Percentiles rank a stretch among this genome's conserved stretches.
Evolutionary conservation across 2,113 vertebrate genomes (phyloP).

Genomic region (Cromileptes altivelis): DNA sequence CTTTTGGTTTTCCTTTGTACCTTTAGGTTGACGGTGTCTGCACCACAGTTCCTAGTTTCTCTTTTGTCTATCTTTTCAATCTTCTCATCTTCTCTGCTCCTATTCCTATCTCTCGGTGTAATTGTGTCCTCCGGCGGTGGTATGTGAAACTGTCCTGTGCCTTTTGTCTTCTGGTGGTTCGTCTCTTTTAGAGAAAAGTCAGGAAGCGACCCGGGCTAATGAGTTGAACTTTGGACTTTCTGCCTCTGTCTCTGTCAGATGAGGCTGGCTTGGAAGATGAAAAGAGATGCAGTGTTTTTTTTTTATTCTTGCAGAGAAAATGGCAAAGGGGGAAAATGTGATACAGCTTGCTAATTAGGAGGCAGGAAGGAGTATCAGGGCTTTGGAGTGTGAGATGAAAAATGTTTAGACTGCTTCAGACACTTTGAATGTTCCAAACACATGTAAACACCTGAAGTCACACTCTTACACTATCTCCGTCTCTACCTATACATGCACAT

Average conservation of each 20-base stretch:
- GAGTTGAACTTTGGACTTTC: conserved; percentile 90
- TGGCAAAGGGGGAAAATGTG: conserved; percentile 27
- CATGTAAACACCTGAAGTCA: conserved; percentile 39
- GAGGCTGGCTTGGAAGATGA: conserved; percentile 88
- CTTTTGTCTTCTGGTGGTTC: conserved; percentile 52
- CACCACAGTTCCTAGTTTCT: conserved; percentile 7
- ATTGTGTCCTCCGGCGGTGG: conserved; percentile 58
- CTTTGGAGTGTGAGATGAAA: conserved; percentile 70
- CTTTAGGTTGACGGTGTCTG: not conserved
- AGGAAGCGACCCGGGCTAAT: conserved; percentile 91
- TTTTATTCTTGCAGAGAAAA: conserved; percentile 50
- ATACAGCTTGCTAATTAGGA: conserved; percentile 90
- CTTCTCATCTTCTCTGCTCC: conserved; percentile 17
- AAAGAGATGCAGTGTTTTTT: conserved; percentile 80
- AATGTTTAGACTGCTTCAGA: conserved; percentile 17
- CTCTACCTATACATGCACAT: conserved; percentile 15
- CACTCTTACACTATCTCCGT: not conserved
- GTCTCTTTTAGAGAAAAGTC: conserved; percentile 81
- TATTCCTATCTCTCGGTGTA: conserved; percentile 16
- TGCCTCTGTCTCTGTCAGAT: conserved; percentile 79
- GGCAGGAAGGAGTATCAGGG: conserved; percentile 81
- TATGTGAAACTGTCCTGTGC: conserved; percentile 45
- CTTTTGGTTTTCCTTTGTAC: not conserved
- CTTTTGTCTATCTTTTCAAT: conserved; percentile 6
- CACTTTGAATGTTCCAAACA: conserved; percentile 33